Base-by-base conservation (phyloP, 35 echinoderm and acorn worm genomes). In the Acanthaster planci region DNA sequence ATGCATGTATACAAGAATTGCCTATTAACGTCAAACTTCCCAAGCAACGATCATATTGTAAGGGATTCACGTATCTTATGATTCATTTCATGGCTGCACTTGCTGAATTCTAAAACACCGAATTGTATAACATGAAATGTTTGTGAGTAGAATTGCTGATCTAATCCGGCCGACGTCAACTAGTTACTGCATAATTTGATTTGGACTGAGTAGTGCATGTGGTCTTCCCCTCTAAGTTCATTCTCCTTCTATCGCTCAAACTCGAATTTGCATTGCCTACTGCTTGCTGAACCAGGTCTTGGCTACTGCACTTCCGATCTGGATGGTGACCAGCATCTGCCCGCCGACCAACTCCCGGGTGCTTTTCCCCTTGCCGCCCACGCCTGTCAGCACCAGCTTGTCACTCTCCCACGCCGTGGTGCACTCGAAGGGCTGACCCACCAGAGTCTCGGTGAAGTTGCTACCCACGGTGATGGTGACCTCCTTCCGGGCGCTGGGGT, bases 251-350 rank as follows among this genome's bases (percentile, higher is more conserved):
- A 78, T 78, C 18, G 76, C 76, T 37, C 18, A 78, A 29, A 64
- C n/a, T n/a, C n/a, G n/a, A n/a, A 84, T 26, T 80, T 60, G 57
- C 19, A 23, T 14, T 9, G 14, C 10, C 26, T 72, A 72, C 3
- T 72, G 64, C 88, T 80, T 95, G 38, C 67, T 87, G 51, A 77
- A 91, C 84, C 84, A 91, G n/a, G 88, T 67, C 78, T 95, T 95
- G 38, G 77, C 88, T 16, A 38, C 64, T n/a, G 40, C 38, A 9
- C 88, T 88, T 31, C 85, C 80, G 52, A 86, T 77, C 21, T 86
- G 22, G 56, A 90, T 83, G 39, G 93, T 91, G 42, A 78, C 77
- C 7, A 87, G 37, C 60, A 95, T 90, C 64, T 95, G 83, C 3
- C 75, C 53, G 2, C 88, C 88, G 51, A 79, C 84, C 21, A 95